phyloP scores from a whole-genome alignment of 2,113 vertebrate genomes.

The Canis aureus region DNA sequence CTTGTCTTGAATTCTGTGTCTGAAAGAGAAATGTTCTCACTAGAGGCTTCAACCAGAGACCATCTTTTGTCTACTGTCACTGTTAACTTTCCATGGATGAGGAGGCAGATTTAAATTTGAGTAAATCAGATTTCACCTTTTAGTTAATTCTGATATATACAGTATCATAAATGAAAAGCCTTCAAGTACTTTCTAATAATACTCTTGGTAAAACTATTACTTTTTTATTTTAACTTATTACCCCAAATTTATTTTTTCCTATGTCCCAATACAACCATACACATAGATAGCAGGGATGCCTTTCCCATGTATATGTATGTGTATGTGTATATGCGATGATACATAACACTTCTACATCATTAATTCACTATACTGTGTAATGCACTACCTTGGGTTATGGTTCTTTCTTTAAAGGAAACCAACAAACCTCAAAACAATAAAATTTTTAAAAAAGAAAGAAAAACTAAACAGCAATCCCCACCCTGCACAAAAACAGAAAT shows the following conservation, averaged over 20 bases:
- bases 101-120: constrained; percentile 27
- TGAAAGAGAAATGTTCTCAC: constrained; percentile 59
- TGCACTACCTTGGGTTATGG: neutral
- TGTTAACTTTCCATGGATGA: constrained; percentile 36
- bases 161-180: constrained; percentile 38
- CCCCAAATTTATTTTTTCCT: neutral
- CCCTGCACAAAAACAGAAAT: neutral
- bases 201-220: neutral
- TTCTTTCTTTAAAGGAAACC: neutral
- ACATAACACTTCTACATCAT: neutral
- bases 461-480: neutral
- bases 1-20: constrained; percentile 61
- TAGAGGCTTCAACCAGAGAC: constrained; percentile 45
- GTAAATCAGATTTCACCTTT: neutral
- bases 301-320: neutral
- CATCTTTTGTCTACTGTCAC: constrained; percentile 29
- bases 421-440: neutral
- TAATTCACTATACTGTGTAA: neutral
- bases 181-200: constrained; percentile 22
- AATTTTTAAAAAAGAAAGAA: neutral
- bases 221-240: constrained; percentile 40
- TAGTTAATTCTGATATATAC: neutral
- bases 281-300: neutral
- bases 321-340: neutral
- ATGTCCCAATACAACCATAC: neutral